Percentiles rank a stretch among this genome's conserved stretches.
phyloP scores from a whole-genome alignment of 1,140 invertebrate genomes.

The Ylistrum balloti region DNA sequence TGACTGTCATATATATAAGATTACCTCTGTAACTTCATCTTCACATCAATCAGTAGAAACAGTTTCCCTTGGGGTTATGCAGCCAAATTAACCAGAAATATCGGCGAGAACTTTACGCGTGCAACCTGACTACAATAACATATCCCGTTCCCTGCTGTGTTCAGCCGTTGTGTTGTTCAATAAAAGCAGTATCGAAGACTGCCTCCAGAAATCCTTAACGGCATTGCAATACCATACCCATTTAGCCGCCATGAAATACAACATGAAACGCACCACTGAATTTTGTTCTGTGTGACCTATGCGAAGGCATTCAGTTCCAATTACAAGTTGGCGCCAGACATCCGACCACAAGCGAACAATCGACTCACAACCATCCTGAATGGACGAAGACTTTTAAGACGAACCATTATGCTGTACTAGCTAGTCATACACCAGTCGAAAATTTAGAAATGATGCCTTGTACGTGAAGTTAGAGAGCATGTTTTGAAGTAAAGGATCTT shows the following conservation, averaged over 20 bases:
- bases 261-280: background rate
- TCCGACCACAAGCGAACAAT: background rate
- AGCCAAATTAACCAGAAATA: too few species aligned
- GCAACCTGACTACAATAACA: background rate
- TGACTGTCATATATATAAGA: too few species aligned
- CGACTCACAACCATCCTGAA: background rate
- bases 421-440: too few species aligned
- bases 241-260: background rate
- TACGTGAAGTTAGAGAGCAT: too few species aligned
- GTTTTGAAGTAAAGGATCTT: too few species aligned
- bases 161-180: background rate
- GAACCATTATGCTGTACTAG: background rate
- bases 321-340: background rate
- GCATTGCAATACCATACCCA: background rate
- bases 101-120: too few species aligned
- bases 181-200: background rate
- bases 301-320: background rate
- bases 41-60: too few species aligned
- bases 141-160: background rate
- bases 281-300: background rate
- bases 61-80: too few species aligned
- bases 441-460: too few species aligned
- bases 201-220: background rate
- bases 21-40: too few species aligned
- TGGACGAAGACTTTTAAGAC: background rate